Base-by-base conservation (phyloP, 2,797 vertebrate genomes). In the Sebastes diploproa region DNA sequence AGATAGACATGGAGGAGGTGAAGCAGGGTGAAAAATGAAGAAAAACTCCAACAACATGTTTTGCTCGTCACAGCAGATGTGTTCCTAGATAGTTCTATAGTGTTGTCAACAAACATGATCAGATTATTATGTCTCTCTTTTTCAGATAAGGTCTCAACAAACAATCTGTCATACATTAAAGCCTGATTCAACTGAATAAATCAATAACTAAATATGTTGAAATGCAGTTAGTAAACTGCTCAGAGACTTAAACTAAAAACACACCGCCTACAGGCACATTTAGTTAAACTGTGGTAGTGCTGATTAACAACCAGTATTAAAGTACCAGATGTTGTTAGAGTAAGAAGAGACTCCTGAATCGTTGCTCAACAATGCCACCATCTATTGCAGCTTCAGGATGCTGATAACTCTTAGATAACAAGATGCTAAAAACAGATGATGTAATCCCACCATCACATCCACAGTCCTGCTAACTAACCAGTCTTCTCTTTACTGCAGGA, bases 401-500 rank as follows among this genome's bases (percentile, higher is more conserved):
- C 6, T 2, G 30, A 12, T 3, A 67, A 62, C 36, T 20, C 11
- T 54, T 22, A 36, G 10, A 30, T 23, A 6, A 62, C 34, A 46
- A 46, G n/a, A 23, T 1, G 10, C 30, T 59, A 11, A 38, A 29
- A 27, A 23, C 54, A 22, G 0, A 5, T 54, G 6, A 4, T 52
- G 9, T 42, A 29, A 56, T 65, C 6, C 25, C 9, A 22, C 6
- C 16, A 59, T 32, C 18, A 50, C 18, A 71, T 64, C 5, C 1
- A 25, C 10, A 56, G 3, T 6, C 20, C 30, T 25, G 8, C 32
- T 63, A 32, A 72, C 16, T 5, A 3, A 38, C 36, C 36, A 38
- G 36, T 42, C 27, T 25, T 69, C 13, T 82, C 10, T 72, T 23
- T 25, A 1, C 56, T 56, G n/a, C 83, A 99, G 98, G 96, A 96